Evolutionary conservation across 2,888 invertebrate genomes (phyloP).

Genomic region (Cryptocephalus primarius): DNA sequence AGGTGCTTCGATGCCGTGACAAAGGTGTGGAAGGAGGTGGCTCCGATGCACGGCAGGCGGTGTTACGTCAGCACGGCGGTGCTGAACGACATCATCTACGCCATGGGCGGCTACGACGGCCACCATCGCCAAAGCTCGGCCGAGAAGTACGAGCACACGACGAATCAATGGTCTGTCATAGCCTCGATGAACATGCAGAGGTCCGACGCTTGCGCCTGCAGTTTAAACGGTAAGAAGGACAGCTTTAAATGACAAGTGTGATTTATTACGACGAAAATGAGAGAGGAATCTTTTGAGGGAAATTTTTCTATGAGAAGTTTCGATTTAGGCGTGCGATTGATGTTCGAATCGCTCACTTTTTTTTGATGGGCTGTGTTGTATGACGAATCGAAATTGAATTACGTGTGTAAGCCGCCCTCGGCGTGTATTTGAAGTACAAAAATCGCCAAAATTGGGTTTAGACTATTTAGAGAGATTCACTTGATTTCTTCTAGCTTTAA

Average conservation of each 20-base stretch:
- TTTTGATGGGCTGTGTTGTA: too few relatives aligned
- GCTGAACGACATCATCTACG: constrained; percentile 66
- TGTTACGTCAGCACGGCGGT: constrained; percentile 82
- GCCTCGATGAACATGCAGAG: constrained; percentile 81
- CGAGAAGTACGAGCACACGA: constrained; percentile 71
- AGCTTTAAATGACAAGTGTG: not conserved
- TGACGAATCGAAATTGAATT: too few relatives aligned
- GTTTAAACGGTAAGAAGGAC: constrained; percentile 51
- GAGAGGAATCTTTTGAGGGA: too few relatives aligned
- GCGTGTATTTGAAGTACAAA: too few relatives aligned
- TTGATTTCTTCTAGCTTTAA: too few relatives aligned
- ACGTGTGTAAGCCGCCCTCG: too few relatives aligned
- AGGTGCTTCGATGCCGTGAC: constrained; percentile 71
- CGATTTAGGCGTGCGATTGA: too few relatives aligned
- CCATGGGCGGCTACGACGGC: constrained; percentile 83
- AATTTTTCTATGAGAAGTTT: too few relatives aligned
- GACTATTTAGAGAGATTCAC: too few relatives aligned
- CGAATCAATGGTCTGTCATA: constrained; percentile 82
- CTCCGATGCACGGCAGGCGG: constrained; percentile 82
- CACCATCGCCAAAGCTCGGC: constrained; percentile 77
- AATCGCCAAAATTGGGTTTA: too few relatives aligned
- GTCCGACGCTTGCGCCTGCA: constrained; percentile 87
- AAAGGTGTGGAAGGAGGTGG: constrained; percentile 76
- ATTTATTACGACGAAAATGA: not conserved
- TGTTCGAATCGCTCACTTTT: too few relatives aligned